Evolutionary conservation across 1,140 invertebrate species (phyloP), one percentile per base, ranked within the genome.

Genomic region (Leucophenga varia): DNA sequence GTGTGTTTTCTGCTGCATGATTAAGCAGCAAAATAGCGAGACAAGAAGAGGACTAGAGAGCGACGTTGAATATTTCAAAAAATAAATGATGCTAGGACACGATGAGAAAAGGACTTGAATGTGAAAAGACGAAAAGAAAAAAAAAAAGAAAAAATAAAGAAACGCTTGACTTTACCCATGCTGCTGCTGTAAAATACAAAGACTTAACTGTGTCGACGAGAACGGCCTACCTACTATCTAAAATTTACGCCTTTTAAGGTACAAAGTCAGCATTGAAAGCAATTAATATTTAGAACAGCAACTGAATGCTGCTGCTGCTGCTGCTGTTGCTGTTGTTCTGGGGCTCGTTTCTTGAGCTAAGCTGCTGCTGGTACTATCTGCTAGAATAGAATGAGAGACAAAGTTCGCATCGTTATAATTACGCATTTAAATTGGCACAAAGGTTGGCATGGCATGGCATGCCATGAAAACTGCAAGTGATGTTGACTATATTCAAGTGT

Each of bases 381-480:
- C 54, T 65, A 54, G 56, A 60, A 10, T 25, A 6, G 22, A 25
- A 25, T 25, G 22, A 25, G 22, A 25, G 10, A 10, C 10, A 6
- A 5, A 25, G 22, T 25, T 6, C 22, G 22, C 22, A 61, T 67
- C 54, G 63, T 67, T 67, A 67, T 67, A 67, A 67, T 67, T 67
- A 67, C 63, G 63, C 63, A 59, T 67, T 65, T 67, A 67, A 67
- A 67, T 67, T 63, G 64, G 63, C 58, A 61, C 58, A 67, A 67
- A 67, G 63, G 63, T 59, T 65, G 47, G 40, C 51, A 43, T 43
- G n/a, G n/a, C n/a, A n/a, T n/a, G n/a, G n/a, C n/a, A n/a, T n/a
- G n/a, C n/a, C n/a, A n/a, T n/a, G n/a, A n/a, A n/a, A n/a, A n/a
- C n/a, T n/a, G n/a, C n/a, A n/a, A n/a, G n/a, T n/a, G n/a, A n/a